phyloP scores from a whole-genome alignment of 2,113 vertebrate genomes.

The Mionectes macconnelli region DNA sequence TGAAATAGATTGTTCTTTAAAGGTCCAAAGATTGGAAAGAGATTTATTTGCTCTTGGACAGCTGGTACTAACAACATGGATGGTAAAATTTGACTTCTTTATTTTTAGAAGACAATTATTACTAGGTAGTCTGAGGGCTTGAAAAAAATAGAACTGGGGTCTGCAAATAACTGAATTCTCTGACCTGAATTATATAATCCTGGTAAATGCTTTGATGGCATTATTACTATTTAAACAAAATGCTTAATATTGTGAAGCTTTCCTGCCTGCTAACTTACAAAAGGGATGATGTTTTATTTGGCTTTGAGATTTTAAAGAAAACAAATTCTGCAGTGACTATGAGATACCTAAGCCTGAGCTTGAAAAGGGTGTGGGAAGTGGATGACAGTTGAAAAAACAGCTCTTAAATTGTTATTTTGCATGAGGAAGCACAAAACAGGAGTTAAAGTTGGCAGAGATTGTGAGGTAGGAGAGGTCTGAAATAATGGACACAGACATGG shows the following conservation, averaged over 20 bases:
- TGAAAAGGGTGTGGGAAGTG: neutral
- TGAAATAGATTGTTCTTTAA: conserved; percentile 23
- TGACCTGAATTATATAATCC: neutral
- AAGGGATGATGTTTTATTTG: neutral
- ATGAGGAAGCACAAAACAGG: neutral
- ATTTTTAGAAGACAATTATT: conserved; percentile 10
- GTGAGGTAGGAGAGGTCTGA: neutral
- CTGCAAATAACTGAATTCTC: neutral
- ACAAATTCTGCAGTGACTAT: neutral
- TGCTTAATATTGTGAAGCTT: neutral
- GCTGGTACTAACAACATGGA: neutral
- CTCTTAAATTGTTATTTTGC: neutral
- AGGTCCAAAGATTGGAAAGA: neutral
- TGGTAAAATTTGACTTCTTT: neutral
- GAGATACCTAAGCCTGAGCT: neutral
- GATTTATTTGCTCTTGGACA: conserved; percentile 26
- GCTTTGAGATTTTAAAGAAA: neutral
- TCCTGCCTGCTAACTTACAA: neutral
- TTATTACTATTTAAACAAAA: neutral
- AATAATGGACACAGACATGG: neutral
- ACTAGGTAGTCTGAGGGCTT: neutral
- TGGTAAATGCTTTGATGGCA: neutral
- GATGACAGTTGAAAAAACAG: neutral
- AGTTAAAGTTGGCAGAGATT: neutral
- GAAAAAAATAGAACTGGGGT: neutral